A percentile compares a stretch with the other conserved stretches of the same genome.
These are phyloP conservation scores for Neodiprion fabricii DNA, from an alignment of 1,140 invertebrate species.

Conservation along the genomic window DNA sequence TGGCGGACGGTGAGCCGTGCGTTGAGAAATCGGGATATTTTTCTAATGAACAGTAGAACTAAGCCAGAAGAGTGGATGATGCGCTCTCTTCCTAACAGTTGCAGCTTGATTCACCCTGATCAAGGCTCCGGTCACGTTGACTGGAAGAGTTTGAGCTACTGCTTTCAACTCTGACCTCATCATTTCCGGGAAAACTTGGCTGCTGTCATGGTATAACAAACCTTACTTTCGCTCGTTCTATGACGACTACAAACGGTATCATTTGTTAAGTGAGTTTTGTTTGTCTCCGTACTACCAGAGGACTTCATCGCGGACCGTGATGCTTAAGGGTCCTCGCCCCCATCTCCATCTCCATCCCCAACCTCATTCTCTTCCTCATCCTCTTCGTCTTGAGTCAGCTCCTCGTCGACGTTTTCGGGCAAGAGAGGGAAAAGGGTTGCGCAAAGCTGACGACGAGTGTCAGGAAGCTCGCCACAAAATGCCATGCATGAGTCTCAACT, in stretches of 20 bases:
- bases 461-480: constrained; percentile 12
- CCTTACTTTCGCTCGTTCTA: constrained; percentile 27
- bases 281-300: neutral
- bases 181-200: neutral
- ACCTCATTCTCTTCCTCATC: too few relatives aligned
- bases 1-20: too few relatives aligned
- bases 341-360: too few relatives aligned
- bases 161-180: neutral
- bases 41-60: too few relatives aligned
- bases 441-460: constrained; percentile 1
- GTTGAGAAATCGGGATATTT: too few relatives aligned
- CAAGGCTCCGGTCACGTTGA: neutral
- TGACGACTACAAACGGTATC: constrained; percentile 3
- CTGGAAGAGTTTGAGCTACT: neutral
- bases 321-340: neutral
- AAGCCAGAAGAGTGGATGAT: neutral
- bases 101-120: neutral
- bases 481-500: constrained; percentile 2
- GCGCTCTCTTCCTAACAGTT: neutral
- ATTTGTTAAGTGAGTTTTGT: constrained; percentile 9
- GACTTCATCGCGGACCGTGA: neutral
- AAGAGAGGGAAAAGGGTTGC: constrained; percentile 8
- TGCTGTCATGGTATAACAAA: constrained; percentile 18
- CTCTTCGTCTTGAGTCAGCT: neutral
- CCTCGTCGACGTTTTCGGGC: neutral